Conservation (phyloP, 1,140 invertebrate species). For the Drosophila fuyamai region DNA sequence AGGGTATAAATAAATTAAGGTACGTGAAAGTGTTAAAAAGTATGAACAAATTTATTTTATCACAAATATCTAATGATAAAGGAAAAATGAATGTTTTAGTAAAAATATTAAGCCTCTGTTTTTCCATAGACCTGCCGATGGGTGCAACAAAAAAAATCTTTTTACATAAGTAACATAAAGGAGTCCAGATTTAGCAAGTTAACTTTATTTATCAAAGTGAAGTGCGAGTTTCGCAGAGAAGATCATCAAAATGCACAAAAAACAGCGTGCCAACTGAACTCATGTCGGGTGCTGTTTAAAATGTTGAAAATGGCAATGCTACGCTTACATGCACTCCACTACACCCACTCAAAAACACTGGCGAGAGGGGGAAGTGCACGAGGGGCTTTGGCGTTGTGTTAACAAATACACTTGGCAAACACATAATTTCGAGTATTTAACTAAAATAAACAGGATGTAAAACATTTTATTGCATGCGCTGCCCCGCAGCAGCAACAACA, state of each 20-base stretch:
- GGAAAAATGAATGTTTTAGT: too few species aligned
- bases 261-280: conserved; percentile 17
- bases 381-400: conserved; percentile 59
- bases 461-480: conserved; percentile 77
- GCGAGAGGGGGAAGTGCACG: background rate
- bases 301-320: conserved; percentile 54
- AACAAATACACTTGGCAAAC: conserved; percentile 82
- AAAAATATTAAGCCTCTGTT: too few species aligned
- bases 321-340: conserved; percentile 36
- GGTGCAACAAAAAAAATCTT: background rate
- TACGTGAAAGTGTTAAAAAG: too few species aligned
- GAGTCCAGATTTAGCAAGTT: background rate
- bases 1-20: too few species aligned
- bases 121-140: background rate
- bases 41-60: too few species aligned
- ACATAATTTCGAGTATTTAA: conserved; percentile 84
- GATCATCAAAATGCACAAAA: conserved; percentile 37
- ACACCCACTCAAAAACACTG: background rate
- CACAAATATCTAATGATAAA: too few species aligned
- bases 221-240: background rate
- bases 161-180: background rate
- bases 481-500: conserved; percentile 23
- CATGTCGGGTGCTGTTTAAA: conserved; percentile 48
- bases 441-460: conserved; percentile 83
- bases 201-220: conserved; percentile 1